phyloP scores from a whole-genome alignment of 2,888 invertebrate species.

The Coenonympha glycerion region DNA sequence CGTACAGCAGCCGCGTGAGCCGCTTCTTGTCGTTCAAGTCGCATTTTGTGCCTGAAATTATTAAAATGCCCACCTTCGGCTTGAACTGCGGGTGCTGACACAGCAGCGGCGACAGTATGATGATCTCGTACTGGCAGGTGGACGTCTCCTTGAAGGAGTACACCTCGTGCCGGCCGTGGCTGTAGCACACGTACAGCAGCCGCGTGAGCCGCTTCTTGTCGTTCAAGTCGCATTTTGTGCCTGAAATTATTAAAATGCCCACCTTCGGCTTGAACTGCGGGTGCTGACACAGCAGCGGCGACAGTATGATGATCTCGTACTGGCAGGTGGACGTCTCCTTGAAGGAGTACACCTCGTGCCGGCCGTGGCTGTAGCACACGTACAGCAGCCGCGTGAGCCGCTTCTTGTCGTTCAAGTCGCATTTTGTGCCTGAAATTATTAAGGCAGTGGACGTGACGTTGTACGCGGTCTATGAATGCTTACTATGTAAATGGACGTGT shows the following conservation, averaged over 20 bases:
- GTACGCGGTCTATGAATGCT: too few species aligned
- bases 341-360: slow-evolving; percentile 93
- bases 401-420: slow-evolving; percentile 85
- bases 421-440: too few species aligned
- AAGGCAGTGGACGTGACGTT: too few species aligned
- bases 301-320: slow-evolving; percentile 93
- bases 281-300: slow-evolving; percentile 90
- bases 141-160: slow-evolving; percentile 94
- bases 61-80: slow-evolving; percentile 70
- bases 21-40: slow-evolving; percentile 92
- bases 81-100: slow-evolving; percentile 93
- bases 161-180: slow-evolving; percentile 92
- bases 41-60: slow-evolving; percentile 82
- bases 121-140: slow-evolving; percentile 94
- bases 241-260: too few species aligned
- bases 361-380: slow-evolving; percentile 87
- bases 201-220: slow-evolving; percentile 87
- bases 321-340: slow-evolving; percentile 96
- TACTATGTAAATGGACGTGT: too few species aligned
- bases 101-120: slow-evolving; percentile 89
- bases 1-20: slow-evolving; percentile 87
- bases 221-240: too few species aligned
- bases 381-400: slow-evolving; percentile 85
- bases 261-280: slow-evolving; percentile 86
- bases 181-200: slow-evolving; percentile 92